Conservation (phyloP, 2,888 invertebrate species). For the Perizoma flavofasciatum region DNA sequence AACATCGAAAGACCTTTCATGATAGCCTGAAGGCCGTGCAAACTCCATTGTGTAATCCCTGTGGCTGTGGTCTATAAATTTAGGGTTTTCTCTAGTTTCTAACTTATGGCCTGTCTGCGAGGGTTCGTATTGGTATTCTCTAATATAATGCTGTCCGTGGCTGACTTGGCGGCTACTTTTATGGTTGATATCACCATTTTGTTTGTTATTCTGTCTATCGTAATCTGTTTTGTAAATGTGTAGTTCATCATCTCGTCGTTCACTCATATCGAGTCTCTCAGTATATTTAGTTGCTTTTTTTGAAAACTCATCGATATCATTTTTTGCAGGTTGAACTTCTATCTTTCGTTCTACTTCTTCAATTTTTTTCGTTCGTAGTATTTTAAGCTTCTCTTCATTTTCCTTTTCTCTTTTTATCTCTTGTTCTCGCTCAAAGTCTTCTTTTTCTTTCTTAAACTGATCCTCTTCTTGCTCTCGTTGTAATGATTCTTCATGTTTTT, state of each 20-base stretch:
- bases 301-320: neutral
- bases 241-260: constrained; percentile 18
- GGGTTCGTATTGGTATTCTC: constrained; percentile 57
- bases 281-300: constrained; percentile 13
- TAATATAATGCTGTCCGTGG: constrained; percentile 44
- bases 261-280: constrained; percentile 19
- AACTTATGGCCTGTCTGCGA: constrained; percentile 27
- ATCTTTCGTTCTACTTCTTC: constrained; percentile 8
- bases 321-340: neutral
- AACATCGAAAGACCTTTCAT: constrained; percentile 54
- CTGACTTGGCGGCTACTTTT: constrained; percentile 11
- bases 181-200: constrained; percentile 14
- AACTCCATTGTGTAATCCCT: constrained; percentile 64
- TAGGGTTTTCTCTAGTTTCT: constrained; percentile 43
- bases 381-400: constrained; percentile 32
- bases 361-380: constrained; percentile 18
- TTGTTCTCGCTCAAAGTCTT: constrained; percentile 31
- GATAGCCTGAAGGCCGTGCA: constrained; percentile 58
- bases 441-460: neutral
- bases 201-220: constrained; percentile 5
- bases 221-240: constrained; percentile 20
- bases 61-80: constrained; percentile 57
- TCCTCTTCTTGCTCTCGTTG: constrained; percentile 1
- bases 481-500: constrained; percentile 22
- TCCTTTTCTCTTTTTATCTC: constrained; percentile 22